Evolutionary conservation across 2,113 vertebrate genomes (phyloP).

Genomic region (Delphinapterus leucas): DNA sequence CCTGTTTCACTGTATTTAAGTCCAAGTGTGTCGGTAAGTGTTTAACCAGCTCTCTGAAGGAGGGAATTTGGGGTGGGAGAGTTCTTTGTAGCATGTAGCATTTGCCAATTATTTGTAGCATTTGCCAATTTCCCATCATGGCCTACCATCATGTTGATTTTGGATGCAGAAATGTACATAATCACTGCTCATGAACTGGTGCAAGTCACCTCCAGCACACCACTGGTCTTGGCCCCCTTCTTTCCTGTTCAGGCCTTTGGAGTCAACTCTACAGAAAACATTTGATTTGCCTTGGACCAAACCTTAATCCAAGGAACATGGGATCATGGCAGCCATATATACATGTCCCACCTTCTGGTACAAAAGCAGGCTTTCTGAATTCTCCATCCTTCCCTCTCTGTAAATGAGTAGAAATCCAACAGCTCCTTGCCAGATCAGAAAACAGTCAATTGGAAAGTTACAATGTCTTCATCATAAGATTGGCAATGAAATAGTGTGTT

Average conservation of each 20-base stretch:
- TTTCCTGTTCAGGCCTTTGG: neutral
- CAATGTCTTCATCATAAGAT: neutral
- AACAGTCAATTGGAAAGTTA: neutral
- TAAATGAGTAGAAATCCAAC: neutral
- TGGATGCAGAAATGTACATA: neutral
- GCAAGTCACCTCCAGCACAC: neutral
- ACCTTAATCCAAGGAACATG: neutral
- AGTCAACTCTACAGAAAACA: neutral
- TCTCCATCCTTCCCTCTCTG: neutral
- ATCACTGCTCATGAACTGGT: neutral
- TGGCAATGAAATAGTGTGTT: neutral
- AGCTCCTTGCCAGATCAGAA: neutral
- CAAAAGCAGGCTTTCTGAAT: neutral
- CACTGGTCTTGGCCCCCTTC: neutral
- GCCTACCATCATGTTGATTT: neutral
- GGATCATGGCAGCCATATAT: neutral
- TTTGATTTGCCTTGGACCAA: neutral
- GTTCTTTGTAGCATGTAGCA: neutral
- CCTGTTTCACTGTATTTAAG: neutral
- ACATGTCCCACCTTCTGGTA: neutral
- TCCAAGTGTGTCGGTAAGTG: neutral
- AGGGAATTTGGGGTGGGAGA: neutral
- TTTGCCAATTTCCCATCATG: neutral
- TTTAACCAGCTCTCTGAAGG: neutral
- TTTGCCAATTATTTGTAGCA: neutral